Evolutionary conservation across 1,140 invertebrate genomes (phyloP), one percentile per base, ranked within the genome.

Genomic region (Apis dorsata): DNA sequence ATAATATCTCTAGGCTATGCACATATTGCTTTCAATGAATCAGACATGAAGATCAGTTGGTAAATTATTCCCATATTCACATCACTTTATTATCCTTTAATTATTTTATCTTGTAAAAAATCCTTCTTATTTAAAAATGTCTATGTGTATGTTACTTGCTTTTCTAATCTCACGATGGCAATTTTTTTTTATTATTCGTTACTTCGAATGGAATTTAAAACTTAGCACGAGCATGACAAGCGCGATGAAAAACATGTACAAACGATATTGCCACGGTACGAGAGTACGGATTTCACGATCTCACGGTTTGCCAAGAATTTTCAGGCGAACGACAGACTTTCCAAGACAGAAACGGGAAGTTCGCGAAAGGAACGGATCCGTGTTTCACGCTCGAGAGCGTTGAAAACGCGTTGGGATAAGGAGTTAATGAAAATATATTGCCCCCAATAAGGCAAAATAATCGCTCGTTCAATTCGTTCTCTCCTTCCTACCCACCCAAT

Each of bases 351-450:
- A 44, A 55, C 53, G 2, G 53, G 28, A 73, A 78, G 51, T 34
- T 55, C 75, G 63, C 28, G 51, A 55, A 44, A 44, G 15, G n/a
- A 68, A 55, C 51, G 62, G n/a, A 53, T 34, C 17, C 51, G 59
- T 44, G 71, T 63, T 74, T 65, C 21, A 44, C 60, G 70, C 28
- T 55, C 24, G 49, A 63, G 28, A 34, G 69, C 13, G 77, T 70
- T 15, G 75, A 34, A 66, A 66, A 53, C 51, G 53, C 24, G 53
- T 15, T 28, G 19, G 17, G 1, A 44, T 13, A 51, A 62, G 17
- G 79, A 28, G 28, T 65, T 65, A 74, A 74, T 55, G 70, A 60
- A 80, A 80, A 80, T 63, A 73, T 70, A 55, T n/a, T 21, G 65
- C 66, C n/a, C 10, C 28, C 28, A 24, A 80, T 80, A 73, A 80